A percentile compares a stretch with the other conserved stretches of the same genome.
These are phyloP conservation scores for Isaurus tuberculatus DNA, from an alignment of 92 coral and sea anemone species.

Conservation along the genomic window DNA sequence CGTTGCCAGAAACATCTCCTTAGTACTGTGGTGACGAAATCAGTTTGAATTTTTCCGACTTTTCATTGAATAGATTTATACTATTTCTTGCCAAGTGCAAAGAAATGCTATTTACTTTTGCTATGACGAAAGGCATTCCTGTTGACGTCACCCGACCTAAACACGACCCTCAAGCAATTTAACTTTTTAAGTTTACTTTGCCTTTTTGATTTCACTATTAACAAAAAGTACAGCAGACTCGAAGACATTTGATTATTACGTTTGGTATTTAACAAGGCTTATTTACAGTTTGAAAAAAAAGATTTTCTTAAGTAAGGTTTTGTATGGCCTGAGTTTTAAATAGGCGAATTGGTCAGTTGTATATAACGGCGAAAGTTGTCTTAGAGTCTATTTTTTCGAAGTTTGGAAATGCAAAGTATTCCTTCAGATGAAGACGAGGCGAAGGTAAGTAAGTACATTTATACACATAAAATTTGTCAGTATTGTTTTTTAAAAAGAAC, in stretches of 20 bases:
- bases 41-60: no score
- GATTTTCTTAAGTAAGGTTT: not conserved
- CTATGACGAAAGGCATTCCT: not conserved
- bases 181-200: not conserved
- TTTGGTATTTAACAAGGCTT: not conserved
- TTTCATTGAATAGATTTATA: not conserved
- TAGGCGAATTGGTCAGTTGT: not conserved
- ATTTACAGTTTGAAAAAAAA: not conserved
- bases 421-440: not conserved
- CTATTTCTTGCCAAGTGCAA: not conserved
- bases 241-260: not conserved
- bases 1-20: not conserved
- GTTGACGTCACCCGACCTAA: constrained; percentile 9
- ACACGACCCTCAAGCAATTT: not conserved
- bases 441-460: not conserved
- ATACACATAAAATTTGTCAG: not conserved
- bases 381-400: not conserved
- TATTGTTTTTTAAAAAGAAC: not conserved
- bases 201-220: not conserved
- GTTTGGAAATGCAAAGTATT: not conserved
- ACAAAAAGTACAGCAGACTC: not conserved
- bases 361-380: not conserved
- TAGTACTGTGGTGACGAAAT: not conserved
- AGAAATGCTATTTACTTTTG: not conserved
- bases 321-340: no score